Evolutionary conservation across 2,113 vertebrate genomes (phyloP), one percentile per base, ranked within the genome.

Genomic region (Euleptes europaea): DNA sequence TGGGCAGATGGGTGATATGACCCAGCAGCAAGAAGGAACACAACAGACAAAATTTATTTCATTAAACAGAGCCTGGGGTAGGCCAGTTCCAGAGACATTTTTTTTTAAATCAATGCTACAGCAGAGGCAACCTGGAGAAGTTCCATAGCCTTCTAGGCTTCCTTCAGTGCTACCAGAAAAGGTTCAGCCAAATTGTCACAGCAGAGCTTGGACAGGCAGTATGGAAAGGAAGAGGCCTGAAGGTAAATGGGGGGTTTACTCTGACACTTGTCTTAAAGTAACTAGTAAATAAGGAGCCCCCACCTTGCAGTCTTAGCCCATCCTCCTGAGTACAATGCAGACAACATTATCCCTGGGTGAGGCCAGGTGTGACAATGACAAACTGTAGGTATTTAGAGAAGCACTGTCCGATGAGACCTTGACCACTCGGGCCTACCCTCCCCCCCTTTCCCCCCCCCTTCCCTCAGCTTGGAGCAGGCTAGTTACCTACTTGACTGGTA

Each of bases 1-100:
- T 19, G 0, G 1, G n/a, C 35, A 60, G 67, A 12, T 14, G 69
- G 1, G 4, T 42, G 10, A 15, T 0, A 3, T 1, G 79, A 54
- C 38, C 76, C 42, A 54, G 71, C 60, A 60, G 38, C 21, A 69
- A 51, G 21, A 31, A 47, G 19, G 28, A 31, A 71, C n/a, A 63
- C 31, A 31, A 33, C n/a, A 13, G 17, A n/a, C 31, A 8, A 15
- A 0, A 1, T 7, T 49, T 17, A 6, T 42, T 49, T 78, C 11
- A 60, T 67, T 35, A 82, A 57, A 28, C 63, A 28, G 33, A 42
- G 35, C 31, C 35, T 9, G 1, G 26, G 80, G 35, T 42, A 28
- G 19, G 28, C 28, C 44, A 4, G 38, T 31, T 8, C 42, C 49
- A 35, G 79, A 76, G 65, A 35, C 51, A 69, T 42, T 60, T 54